A percentile compares a stretch with the other conserved stretches of the same genome.
Conservation (phyloP, 2,888 invertebrate species). For the Melangyna quadrimaculata region DNA sequence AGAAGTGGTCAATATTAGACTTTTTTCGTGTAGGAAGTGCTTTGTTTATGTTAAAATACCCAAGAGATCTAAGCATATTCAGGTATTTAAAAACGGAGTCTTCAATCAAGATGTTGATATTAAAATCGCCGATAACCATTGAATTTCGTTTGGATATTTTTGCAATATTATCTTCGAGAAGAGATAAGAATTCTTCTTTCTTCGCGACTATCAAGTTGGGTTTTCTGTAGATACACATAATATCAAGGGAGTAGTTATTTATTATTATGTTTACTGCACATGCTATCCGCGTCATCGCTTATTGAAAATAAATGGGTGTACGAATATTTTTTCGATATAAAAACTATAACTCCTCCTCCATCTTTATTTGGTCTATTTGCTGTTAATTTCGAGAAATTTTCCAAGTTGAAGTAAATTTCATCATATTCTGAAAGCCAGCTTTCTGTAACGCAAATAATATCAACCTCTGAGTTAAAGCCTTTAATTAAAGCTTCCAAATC, state of each 20-base stretch:
- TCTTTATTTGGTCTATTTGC: background rate
- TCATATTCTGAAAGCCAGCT: background rate
- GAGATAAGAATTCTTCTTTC: background rate
- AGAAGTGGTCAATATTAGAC: too few species aligned
- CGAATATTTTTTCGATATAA: background rate
- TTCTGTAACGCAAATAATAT: background rate
- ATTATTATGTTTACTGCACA: too few species aligned
- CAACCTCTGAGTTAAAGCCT: too few species aligned
- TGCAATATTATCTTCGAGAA: background rate
- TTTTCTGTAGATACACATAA: background rate
- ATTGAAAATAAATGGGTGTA: background rate
- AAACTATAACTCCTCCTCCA: background rate
- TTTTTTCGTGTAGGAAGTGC: too few species aligned
- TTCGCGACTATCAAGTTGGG: background rate
- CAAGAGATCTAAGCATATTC: too few species aligned
- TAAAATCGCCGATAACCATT: background rate
- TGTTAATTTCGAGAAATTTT: background rate
- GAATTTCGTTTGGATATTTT: too few species aligned
- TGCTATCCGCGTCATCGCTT: too few species aligned
- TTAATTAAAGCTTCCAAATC: background rate
- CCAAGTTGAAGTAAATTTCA: background rate
- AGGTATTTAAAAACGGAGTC: too few species aligned
- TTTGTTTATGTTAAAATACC: too few species aligned
- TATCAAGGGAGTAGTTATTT: too few species aligned
- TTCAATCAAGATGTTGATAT: too few species aligned